Conservation (phyloP, 2,797 vertebrate species). For the Micropoecilia bifurca region DNA sequence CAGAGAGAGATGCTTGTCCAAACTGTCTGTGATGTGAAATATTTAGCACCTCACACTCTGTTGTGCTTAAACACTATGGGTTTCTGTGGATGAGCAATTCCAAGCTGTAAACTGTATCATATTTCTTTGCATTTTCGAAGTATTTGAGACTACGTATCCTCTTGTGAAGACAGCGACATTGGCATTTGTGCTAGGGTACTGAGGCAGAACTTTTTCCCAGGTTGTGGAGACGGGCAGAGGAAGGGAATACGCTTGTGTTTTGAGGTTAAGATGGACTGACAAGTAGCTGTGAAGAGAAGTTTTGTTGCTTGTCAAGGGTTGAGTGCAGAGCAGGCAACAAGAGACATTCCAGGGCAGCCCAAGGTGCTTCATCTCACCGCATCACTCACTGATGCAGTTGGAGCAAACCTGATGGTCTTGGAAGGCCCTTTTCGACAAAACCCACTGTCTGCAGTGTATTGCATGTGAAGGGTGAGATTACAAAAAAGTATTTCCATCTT, state of each 20-base stretch:
- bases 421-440: conserved; percentile 48
- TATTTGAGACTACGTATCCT: conserved; percentile 37
- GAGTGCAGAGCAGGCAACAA: conserved; percentile 56
- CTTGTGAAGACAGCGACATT: conserved; percentile 47
- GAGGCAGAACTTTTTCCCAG: conserved; percentile 65
- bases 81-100: conserved; percentile 29
- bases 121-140: conserved; percentile 26
- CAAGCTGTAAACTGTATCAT: conserved; percentile 23
- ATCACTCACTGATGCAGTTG: conserved; percentile 54
- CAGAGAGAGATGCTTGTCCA: conserved; percentile 53
- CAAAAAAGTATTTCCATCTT: background rate
- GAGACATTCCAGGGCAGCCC: conserved; percentile 42
- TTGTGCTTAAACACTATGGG: conserved; percentile 15
- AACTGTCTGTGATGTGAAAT: conserved; percentile 40
- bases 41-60: conserved; percentile 51
- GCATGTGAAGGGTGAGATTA: conserved; percentile 12
- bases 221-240: conserved; percentile 39
- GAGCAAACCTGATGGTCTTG: conserved; percentile 63
- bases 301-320: conserved; percentile 61
- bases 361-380: conserved; percentile 50
- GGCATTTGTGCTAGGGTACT: conserved; percentile 54
- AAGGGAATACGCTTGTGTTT: conserved; percentile 32
- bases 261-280: conserved; percentile 66
- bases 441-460: conserved; percentile 54
- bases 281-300: conserved; percentile 57